Base-by-base conservation (phyloP, 2,888 invertebrate species). In the Cinara cedri region DNA sequence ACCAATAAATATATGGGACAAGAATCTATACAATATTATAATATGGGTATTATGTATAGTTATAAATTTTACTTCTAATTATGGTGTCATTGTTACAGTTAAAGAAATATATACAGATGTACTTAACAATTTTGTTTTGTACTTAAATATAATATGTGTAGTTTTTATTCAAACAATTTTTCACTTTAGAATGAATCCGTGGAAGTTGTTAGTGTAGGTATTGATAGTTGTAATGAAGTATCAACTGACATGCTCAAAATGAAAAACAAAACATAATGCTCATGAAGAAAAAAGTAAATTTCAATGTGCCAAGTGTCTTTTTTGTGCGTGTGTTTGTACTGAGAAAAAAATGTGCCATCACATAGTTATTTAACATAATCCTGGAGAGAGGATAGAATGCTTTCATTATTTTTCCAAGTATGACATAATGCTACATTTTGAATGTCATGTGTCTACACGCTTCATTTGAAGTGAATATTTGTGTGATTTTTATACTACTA, bases 401-500 rank as follows among this genome's bases (percentile, higher is more conserved):
- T 81, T 78, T 21, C 81, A 81, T 16, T 81, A 78, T 26, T 51
- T 65, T 26, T 55, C 55, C 13, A 81, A 78, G 62, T 76, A 65
- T 24, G 72, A 81, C 13, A 72, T 49, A 42, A 55, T 62, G 72
- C 60, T 65, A 13, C 81, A 80, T 46, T 78, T 81, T 60, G 76
- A 81, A 46, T 65, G 65, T 44, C 81, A 81, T 49, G 19, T 81
- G 55, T 71, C 71, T 21, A 51, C 65, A 14, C 81, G 80, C 14
- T 81, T 66, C 16, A 21, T 66, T 46, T 19, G 71, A 42, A 66
- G 65, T 57, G 78, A 71, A 49, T 81, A 78, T 72, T 49, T 78
- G 0, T 81, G 81, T 46, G 81, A 81, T 46, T 81, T 81, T 62
- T 81, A 80, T 21, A 72, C 81, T 34, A 80, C 78, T 24, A 80